Evolutionary conservation across 2,888 invertebrate species (phyloP).

Genomic region (Iphiclides podalirius): DNA sequence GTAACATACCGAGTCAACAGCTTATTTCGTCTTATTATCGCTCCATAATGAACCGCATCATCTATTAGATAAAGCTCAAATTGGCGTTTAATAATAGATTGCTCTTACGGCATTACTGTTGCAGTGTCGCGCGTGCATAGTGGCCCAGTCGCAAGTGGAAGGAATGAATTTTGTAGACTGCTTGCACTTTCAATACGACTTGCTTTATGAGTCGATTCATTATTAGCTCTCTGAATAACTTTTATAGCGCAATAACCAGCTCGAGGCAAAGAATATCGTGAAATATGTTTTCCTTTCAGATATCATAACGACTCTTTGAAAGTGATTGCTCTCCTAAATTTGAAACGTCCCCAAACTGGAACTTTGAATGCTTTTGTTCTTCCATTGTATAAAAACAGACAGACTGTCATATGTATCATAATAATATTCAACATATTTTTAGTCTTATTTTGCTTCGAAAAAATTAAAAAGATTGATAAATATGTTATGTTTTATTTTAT

Average conservation of each 20-base stretch:
- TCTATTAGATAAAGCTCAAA: constrained; percentile 29
- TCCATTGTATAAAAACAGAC: not conserved
- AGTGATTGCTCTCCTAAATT: constrained; percentile 28
- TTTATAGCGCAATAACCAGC: constrained; percentile 33
- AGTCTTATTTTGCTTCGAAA: not conserved
- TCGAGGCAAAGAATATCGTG: constrained; percentile 28
- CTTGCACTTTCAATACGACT: constrained; percentile 71
- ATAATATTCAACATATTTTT: not conserved
- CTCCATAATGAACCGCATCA: constrained; percentile 34
- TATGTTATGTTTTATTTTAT: not conserved
- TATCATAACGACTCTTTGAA: constrained; percentile 36
- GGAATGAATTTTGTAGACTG: constrained; percentile 64
- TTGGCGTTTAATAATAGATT: constrained; percentile 24
- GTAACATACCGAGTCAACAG: constrained; percentile 32
- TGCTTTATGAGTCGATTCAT: constrained; percentile 49
- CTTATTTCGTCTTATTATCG: constrained; percentile 27
- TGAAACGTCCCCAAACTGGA: constrained; percentile 5
- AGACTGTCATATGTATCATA: not conserved
- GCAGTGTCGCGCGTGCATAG: constrained; percentile 36
- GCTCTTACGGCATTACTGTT: constrained; percentile 29
- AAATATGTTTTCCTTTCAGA: constrained; percentile 33
- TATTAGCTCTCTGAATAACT: constrained; percentile 46
- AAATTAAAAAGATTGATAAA: not conserved
- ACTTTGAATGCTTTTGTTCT: constrained; percentile 13
- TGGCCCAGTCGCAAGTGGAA: constrained; percentile 66